A percentile compares a stretch with the other conserved stretches of the same genome.
These are phyloP conservation scores for Petromus typicus DNA, from an alignment of 2,113 vertebrate genomes.

Conservation along the genomic window DNA sequence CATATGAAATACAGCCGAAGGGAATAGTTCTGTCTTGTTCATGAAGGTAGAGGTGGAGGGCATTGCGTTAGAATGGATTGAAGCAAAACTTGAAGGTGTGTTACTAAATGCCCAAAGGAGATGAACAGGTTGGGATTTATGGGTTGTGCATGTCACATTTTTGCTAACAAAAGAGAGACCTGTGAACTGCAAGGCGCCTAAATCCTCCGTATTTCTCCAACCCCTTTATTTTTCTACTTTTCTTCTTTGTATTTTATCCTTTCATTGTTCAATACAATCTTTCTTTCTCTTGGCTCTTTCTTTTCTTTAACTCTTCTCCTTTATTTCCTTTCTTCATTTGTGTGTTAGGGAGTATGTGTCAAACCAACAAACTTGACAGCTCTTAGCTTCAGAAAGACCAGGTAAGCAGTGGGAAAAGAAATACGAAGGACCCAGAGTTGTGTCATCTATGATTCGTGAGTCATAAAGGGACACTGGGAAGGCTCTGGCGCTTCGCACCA, in stretches of 20 bases:
- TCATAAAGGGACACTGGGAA: too few relatives aligned
- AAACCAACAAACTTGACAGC: neutral
- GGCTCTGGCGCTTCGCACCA: neutral
- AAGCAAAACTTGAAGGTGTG: neutral
- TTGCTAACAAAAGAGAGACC: neutral
- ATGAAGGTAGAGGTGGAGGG: too few relatives aligned
- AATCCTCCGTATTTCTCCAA: neutral
- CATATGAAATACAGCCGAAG: neutral
- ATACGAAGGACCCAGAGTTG: neutral
- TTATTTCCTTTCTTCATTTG: conserved; percentile 11
- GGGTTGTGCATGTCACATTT: neutral
- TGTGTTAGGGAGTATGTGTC: neutral
- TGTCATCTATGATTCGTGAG: neutral
- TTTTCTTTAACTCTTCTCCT: neutral
- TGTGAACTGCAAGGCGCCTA: neutral
- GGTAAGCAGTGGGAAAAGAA: neutral
- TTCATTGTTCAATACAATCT: neutral
- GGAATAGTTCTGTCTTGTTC: neutral
- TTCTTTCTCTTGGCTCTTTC: neutral
- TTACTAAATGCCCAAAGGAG: neutral
- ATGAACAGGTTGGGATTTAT: too few relatives aligned
- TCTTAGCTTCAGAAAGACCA: neutral
- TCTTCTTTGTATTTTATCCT: neutral
- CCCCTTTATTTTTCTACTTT: neutral
- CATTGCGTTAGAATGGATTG: neutral